Evolutionary conservation across 37 sponge, comb jelly and placozoan genomes (phyloP), one percentile per base, ranked within the genome.

Genomic region (Halisarca cf. caerulea): DNA sequence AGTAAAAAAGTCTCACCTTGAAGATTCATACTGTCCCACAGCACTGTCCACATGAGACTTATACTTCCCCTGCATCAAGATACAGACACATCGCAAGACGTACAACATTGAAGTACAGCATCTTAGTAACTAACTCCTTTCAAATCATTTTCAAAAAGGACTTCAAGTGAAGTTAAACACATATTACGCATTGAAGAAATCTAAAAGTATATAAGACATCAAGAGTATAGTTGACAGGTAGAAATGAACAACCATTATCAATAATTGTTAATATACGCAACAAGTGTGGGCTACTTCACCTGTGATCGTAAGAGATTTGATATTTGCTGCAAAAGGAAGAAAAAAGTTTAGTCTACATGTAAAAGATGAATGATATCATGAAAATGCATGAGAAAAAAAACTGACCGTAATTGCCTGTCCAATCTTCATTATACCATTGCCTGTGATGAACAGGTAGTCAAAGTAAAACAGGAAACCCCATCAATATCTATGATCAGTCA

Each of bases 131-230:
- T 86, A 47, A 92, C 93, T 25, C 90, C 90, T 74, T 86, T 86
- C 47, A 92, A 84, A 28, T 92, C 93, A 34, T 86, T 92, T 24
- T 92, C 93, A 87, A 87, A 89, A 32, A 92, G 51, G 38, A 89
- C 58, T 39, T 89, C 89, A 25, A 92, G 75, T 33, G 93, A 92
- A 59, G 80, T 86, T 25, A 70, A 30, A 0, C 89, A 39, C 23
- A 92, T 89, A 57, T 88, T 89, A 74, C 70, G 86, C 18, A 88
- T 83, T 4, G 93, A 89, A 11, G 81, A 60, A 25, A 72, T 83
- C 93, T 92, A 39, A 0, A 55, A 58, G 41, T 2, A 39, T 43
- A 39, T 20, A 54, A 72, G 27, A 71, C 8, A 7, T 62, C 25
- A 62, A 7, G 6, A 62, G 58, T n/a, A n/a, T n/a, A n/a, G n/a